Conservation (phyloP, 2,888 invertebrate genomes). For the Cybosia mesomella region DNA sequence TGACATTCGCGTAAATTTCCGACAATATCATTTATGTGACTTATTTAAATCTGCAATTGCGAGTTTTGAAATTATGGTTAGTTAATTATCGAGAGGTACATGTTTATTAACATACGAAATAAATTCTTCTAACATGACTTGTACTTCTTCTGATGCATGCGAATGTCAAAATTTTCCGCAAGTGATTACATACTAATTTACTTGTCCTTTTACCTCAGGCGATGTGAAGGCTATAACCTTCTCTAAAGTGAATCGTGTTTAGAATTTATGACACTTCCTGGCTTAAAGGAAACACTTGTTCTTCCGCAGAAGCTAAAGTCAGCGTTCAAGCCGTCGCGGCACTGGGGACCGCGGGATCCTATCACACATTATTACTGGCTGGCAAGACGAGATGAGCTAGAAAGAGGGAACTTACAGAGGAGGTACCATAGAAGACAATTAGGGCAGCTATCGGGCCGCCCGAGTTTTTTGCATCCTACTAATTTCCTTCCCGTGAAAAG, state of each 20-base stretch:
- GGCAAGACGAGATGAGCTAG: constrained; percentile 67
- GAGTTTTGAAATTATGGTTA: not conserved
- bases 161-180: constrained; percentile 39
- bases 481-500: constrained; percentile 30
- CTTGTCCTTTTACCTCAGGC: constrained; percentile 39
- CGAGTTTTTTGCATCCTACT: constrained; percentile 55
- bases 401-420: constrained; percentile 45
- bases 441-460: constrained; percentile 67
- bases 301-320: constrained; percentile 75
- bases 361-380: constrained; percentile 81
- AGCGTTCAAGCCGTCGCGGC: constrained; percentile 75
- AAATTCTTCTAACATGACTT: not conserved
- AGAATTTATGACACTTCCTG: constrained; percentile 46
- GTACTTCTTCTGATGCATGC: constrained; percentile 17
- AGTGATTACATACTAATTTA: constrained; percentile 29
- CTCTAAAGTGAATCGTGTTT: constrained; percentile 37
- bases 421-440: constrained; percentile 63
- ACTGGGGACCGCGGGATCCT: constrained; percentile 82
- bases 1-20: too few relatives aligned
- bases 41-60: not conserved
- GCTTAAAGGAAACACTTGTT: constrained; percentile 37
- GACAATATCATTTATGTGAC: not conserved
- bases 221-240: constrained; percentile 55
- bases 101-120: not conserved
- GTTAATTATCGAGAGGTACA: not conserved